Evolutionary conservation across 2,113 vertebrate genomes (phyloP).

Genomic region (Anthoscopus minutus): DNA sequence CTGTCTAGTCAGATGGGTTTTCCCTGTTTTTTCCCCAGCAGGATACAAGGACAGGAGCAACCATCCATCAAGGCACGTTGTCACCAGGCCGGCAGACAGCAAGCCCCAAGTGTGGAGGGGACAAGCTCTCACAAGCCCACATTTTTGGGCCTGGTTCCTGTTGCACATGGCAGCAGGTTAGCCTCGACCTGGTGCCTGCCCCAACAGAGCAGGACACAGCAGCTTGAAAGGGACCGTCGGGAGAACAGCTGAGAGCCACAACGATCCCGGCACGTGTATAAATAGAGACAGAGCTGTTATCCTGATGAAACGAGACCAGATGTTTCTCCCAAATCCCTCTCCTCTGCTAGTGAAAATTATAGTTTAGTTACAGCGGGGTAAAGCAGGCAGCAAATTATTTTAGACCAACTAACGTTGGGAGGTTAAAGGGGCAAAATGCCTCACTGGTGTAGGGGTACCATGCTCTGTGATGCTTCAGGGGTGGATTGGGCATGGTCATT

Average conservation of each 20-base stretch:
- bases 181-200: conserved; percentile 12
- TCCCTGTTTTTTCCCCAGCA: not conserved
- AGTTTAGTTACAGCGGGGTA: conserved; percentile 54
- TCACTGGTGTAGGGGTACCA: not conserved
- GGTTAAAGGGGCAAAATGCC: conserved; percentile 1
- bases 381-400: conserved; percentile 41
- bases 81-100: not conserved
- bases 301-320: conserved; percentile 70
- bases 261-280: conserved; percentile 48
- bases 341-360: conserved; percentile 37
- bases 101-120: not conserved
- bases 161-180: not conserved
- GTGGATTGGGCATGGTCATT: fast-evolving
- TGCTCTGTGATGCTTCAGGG: not conserved
- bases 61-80: not conserved
- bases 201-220: not conserved
- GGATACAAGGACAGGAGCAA: not conserved
- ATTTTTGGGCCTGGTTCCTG: conserved; percentile 4
- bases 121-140: not conserved
- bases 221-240: conserved; percentile 44
- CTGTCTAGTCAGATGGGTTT: not conserved
- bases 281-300: conserved; percentile 66
- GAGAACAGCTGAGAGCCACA: conserved; percentile 70
- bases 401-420: not conserved
- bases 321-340: conserved; percentile 69